Percentiles rank a stretch among this genome's conserved stretches.
Evolutionary conservation across 2,888 invertebrate species (phyloP).

Genomic region (Taphrorychus bicolor): DNA sequence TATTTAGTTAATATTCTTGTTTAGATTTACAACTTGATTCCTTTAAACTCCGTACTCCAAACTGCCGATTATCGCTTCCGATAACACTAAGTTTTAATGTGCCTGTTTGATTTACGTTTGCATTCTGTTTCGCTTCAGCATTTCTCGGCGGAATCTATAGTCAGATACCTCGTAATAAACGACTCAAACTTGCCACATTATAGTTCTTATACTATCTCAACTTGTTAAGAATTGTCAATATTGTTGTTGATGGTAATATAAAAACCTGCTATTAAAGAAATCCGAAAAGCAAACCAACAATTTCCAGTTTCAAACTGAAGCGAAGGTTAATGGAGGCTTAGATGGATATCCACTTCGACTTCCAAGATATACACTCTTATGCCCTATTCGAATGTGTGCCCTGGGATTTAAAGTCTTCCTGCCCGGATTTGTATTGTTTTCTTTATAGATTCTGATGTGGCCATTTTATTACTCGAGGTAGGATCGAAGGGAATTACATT

Average conservation of each 20-base stretch:
- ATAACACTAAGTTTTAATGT: background rate
- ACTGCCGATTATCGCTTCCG: conserved; percentile 9
- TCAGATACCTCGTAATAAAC: no score
- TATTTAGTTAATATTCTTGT: conserved; percentile 33
- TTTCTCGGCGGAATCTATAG: no score
- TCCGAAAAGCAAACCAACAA: background rate
- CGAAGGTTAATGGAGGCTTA: background rate
- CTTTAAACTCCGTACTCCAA: background rate
- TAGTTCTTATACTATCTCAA: no score
- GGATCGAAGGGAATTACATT: background rate
- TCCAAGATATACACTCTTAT: background rate
- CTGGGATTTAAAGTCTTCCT: background rate
- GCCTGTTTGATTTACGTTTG: background rate
- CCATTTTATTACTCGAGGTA: background rate
- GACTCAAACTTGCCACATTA: no score
- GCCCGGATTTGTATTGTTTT: background rate
- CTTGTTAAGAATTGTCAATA: no score
- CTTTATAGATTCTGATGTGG: background rate
- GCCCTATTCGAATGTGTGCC: background rate
- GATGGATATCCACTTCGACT: background rate
- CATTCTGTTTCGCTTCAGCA: background rate
- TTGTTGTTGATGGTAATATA: no score
- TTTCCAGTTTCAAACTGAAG: background rate
- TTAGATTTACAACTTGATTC: conserved; percentile 17
- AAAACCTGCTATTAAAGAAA: background rate